Evolutionary conservation across 1,140 invertebrate genomes (phyloP), one percentile per base, ranked within the genome.

Genomic region (Aporrectodea caliginosa): DNA sequence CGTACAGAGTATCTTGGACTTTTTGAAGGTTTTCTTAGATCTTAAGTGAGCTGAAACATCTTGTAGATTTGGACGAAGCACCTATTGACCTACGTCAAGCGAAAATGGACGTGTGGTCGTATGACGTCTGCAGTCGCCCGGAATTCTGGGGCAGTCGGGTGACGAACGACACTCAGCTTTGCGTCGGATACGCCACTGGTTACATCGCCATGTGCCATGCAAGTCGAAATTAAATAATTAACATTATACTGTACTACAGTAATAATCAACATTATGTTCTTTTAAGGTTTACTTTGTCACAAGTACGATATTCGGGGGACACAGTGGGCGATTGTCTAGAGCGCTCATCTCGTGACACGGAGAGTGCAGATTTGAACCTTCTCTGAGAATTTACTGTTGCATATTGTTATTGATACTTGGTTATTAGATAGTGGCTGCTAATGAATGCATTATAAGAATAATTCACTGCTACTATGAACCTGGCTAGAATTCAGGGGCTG

Each of bases 181-280:
- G 78, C 58, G 78, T 71, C 1, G 78, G 78, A 0, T 79, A 79
- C 33, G 58, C n/a, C 34, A 75, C 78, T 33, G 78, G 78, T 16
- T 34, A 35, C 73, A 79, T 75, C n/a, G 33, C 71, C 85, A 90
- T 82, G 85, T 90, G 2, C 94, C 93, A 84, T 88, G 91, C 43
- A 58, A 58, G 91, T 58, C n/a, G 6, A 75, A 30, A 75, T 75
- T 29, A 1, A 32, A 30, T 77, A 43, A 77, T 43, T 43, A 16
- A 12, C 22, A 58, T 58, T 58, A 58, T 58, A 6, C 6, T 58
- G 43, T 58, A 22, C 43, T 58, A 58, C 22, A 58, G 43, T 58
- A 72, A 72, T 72, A 32, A 6, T 58, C 43, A 58, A 22, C 43
- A 6, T 58, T 22, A 58, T 58, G 22, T 58, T 6, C 22, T 6